Base-by-base conservation (phyloP, 2,797 vertebrate species). In the Microctenopoma steveboyesi region DNA sequence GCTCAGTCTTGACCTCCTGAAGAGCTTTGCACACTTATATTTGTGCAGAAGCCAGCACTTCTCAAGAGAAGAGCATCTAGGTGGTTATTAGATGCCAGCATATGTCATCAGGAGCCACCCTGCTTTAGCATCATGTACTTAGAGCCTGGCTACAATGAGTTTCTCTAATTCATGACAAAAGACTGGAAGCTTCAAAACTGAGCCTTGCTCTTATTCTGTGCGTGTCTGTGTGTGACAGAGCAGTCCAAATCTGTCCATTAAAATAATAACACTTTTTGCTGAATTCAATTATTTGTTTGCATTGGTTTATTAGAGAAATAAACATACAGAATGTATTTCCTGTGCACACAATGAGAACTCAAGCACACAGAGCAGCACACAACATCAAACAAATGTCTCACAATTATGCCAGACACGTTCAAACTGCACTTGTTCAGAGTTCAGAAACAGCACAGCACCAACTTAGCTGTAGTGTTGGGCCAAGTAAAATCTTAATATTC, bases 11-110 rank as follows among this genome's bases (percentile, higher is more conserved):
- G 11, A 15, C 11, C 39, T 42, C 39, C 39, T 51, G 12, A 59
- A 49, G 16, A 37, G 40, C 51, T 0, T 50, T 48, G 15, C 27
- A 27, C 25, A 62, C n/a, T 22, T 61, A 30, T 50, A 37, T 54
- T 40, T 54, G 52, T 72, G 15, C 30, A 69, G 33, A 51, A 8
- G 46, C 70, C 40, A 39, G 40, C 1, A 3, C 14, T 46, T 55
- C 22, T 57, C 60, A 46, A 33, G 4, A 53, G 37, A 40, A 22
- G 37, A 55, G 27, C 0, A 10, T 65, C 35, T 40, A 35, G 25
- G 33, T 74, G 52, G n/a, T 74, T 66, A 74, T 78, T 68, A 71
- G 35, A 33, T 42, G 62, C 27, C 39, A 59, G 55, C 35, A 64
- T 40, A 72, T 67, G 55, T 60, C 59, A 70, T 73, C 47, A 72